Evolutionary conservation across 2,888 invertebrate species (phyloP).

Genomic region (Callyntrura guangdongensis): DNA sequence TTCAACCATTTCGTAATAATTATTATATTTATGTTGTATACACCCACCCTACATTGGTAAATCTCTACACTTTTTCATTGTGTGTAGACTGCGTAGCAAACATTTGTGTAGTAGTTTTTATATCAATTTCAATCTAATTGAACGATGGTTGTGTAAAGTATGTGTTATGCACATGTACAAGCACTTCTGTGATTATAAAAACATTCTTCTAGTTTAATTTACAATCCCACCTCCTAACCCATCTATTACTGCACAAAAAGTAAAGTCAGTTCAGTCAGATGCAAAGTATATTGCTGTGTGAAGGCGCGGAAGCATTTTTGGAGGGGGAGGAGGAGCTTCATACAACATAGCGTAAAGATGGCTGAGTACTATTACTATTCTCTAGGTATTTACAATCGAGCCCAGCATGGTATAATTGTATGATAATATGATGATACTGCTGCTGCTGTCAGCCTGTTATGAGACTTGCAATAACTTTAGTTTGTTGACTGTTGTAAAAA

Average conservation of each 20-base stretch:
- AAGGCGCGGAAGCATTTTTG: conserved; percentile 22
- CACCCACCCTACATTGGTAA: neutral
- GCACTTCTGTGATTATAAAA: conserved; percentile 31
- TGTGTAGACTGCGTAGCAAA: neutral
- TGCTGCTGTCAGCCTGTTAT: conserved; percentile 23
- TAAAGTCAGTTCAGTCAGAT: conserved; percentile 29
- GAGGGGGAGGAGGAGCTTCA: too few species aligned
- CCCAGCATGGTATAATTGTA: neutral
- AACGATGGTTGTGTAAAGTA: neutral
- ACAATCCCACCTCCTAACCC: conserved; percentile 19
- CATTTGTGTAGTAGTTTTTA: neutral
- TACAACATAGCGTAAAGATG: neutral
- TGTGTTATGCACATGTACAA: neutral
- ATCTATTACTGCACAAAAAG: conserved; percentile 29
- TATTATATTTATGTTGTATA: neutral
- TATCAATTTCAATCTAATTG: conserved; percentile 32
- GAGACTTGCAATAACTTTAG: neutral
- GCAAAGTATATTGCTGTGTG: conserved; percentile 1
- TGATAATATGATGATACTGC: conserved; percentile 10
- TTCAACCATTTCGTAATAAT: neutral
- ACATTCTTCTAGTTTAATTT: too few species aligned
- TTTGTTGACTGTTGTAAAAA: conserved; percentile 27
- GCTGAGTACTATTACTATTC: neutral
- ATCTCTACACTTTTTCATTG: conserved; percentile 5
- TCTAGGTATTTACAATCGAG: too few species aligned